Conservation (phyloP, 2,113 vertebrate species). For the Eurystomus gularis region DNA sequence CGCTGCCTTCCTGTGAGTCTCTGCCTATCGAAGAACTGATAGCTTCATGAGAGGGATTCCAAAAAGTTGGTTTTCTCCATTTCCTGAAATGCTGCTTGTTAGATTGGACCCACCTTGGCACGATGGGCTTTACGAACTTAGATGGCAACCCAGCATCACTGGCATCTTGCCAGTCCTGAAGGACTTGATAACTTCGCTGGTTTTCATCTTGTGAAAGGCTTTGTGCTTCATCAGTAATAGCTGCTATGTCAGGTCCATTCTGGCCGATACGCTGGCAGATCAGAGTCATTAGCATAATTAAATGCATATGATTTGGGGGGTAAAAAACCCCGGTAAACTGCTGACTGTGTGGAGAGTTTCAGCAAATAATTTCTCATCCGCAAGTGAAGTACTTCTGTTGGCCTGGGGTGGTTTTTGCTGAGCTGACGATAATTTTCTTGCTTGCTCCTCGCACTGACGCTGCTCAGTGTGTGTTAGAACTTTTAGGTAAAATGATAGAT, state of each 20-base stretch:
- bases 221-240: neutral
- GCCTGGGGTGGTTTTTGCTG: neutral
- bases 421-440: neutral
- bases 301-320: neutral
- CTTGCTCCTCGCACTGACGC: neutral
- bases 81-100: neutral
- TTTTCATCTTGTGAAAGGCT: slow-evolving; percentile 2
- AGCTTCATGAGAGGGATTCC: neutral
- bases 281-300: neutral
- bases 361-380: neutral
- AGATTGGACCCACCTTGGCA: neutral
- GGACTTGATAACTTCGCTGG: neutral
- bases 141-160: neutral
- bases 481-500: neutral
- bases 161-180: neutral
- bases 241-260: slow-evolving; percentile 14
- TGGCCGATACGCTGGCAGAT: neutral
- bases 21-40: neutral
- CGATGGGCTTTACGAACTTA: neutral
- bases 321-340: neutral
- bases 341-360: neutral
- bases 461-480: neutral
- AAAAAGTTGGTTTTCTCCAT: neutral
- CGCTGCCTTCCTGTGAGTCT: neutral
- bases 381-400: neutral